These are phyloP conservation scores for Nomada fucata DNA, from an alignment of 2,888 invertebrate species.

Conservation along the genomic window DNA sequence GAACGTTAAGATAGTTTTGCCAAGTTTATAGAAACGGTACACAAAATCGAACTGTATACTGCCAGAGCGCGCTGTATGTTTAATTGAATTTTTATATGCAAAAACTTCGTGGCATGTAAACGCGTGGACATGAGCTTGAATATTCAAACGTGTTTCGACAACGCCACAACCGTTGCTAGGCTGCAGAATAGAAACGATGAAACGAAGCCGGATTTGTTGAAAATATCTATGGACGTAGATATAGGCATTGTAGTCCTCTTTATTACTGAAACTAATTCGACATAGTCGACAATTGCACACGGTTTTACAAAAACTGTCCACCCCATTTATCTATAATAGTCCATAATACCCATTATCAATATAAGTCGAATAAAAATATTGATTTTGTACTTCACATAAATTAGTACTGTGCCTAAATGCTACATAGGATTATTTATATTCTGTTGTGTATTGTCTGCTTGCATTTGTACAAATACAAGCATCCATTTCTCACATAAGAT, in stretches of 20 bases:
- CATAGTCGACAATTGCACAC: too few relatives aligned
- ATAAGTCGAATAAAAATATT: too few relatives aligned
- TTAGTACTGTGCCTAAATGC: too few relatives aligned
- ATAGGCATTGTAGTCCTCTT: neutral
- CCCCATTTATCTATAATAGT: too few relatives aligned
- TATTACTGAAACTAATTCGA: too few relatives aligned
- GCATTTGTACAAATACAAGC: too few relatives aligned
- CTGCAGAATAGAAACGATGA: conserved; percentile 35
- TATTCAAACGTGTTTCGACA: conserved; percentile 66
- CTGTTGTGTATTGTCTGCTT: too few relatives aligned
- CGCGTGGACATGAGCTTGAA: conserved; percentile 49
- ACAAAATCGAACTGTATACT: neutral
- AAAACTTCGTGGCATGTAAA: conserved; percentile 42
- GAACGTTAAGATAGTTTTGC: neutral
- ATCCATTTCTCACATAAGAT: too few relatives aligned
- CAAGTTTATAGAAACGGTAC: neutral
- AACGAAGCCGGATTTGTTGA: conserved; percentile 40
- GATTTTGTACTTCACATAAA: too few relatives aligned
- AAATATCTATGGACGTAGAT: conserved; percentile 23
- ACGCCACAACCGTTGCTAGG: conserved; percentile 43
- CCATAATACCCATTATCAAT: too few relatives aligned
- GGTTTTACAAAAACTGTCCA: too few relatives aligned
- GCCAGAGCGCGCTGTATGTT: conserved; percentile 13
- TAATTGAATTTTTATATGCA: conserved; percentile 60
- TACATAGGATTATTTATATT: too few relatives aligned